phyloP scores from a whole-genome alignment of 2,888 invertebrate genomes.

The Scaptodrosophila latifasciaeformis region DNA sequence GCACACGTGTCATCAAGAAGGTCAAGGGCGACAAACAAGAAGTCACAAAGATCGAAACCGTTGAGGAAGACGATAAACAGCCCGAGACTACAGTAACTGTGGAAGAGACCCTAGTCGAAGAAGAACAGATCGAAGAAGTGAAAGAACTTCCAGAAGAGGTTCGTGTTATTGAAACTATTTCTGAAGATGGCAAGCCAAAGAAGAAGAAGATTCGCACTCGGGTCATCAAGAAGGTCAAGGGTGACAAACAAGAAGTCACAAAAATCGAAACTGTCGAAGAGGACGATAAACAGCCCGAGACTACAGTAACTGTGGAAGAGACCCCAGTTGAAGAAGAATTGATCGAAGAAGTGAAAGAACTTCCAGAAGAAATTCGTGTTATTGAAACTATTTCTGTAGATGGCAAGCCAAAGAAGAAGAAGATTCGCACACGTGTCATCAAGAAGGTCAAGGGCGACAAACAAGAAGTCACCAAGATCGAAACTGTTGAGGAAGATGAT shows the following conservation, averaged over 20 bases:
- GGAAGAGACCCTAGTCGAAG: conserved; percentile 22
- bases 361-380: conserved; percentile 30
- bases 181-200: conserved; percentile 30
- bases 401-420: conserved; percentile 34
- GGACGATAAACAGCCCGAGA: conserved; percentile 29
- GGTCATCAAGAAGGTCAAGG: conserved; percentile 27
- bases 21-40: conserved; percentile 28
- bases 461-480: conserved; percentile 45
- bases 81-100: conserved; percentile 32
- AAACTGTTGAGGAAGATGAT: conserved; percentile 43
- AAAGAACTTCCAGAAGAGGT: conserved; percentile 29
- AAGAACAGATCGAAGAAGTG: conserved; percentile 15
- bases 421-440: conserved; percentile 39
- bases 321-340: conserved; percentile 10
- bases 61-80: conserved; percentile 26
- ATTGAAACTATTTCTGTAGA: conserved; percentile 32
- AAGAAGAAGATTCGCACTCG: conserved; percentile 26
- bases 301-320: conserved; percentile 27
- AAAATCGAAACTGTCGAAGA: conserved; percentile 35
- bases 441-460: conserved; percentile 43
- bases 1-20: conserved; percentile 27
- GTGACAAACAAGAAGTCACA: conserved; percentile 27
- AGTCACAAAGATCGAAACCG: conserved; percentile 28
- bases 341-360: conserved; percentile 19
- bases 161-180: conserved; percentile 17